Evolutionary conservation across 2,113 vertebrate genomes (phyloP).

Genomic region (Xyrauchen texanus): DNA sequence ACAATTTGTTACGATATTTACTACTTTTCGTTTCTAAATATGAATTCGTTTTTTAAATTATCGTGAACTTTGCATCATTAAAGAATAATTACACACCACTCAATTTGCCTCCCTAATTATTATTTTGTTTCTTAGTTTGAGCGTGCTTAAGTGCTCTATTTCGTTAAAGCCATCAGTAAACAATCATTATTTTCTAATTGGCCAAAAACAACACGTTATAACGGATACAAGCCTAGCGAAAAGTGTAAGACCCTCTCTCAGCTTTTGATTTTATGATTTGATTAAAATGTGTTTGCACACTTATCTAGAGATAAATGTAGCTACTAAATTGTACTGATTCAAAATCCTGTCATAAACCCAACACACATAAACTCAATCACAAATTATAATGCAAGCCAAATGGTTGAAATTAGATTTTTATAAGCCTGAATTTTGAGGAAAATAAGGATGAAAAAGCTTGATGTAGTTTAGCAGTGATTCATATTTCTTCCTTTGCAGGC

Average conservation of each 20-base stretch:
- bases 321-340: neutral
- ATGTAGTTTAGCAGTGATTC: neutral
- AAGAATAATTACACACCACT: no score
- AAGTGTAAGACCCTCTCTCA: no score
- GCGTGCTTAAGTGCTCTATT: no score
- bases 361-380: neutral
- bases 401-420: neutral
- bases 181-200: no score
- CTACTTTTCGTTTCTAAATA: no score
- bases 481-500: neutral
- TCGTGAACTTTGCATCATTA: neutral
- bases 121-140: no score
- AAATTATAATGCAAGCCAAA: no score
- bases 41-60: no score
- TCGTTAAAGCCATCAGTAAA: no score
- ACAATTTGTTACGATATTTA: neutral
- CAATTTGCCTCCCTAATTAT: no score
- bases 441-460: neutral
- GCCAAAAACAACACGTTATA: no score
- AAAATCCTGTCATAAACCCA: constrained; percentile 2
- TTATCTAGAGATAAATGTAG: neutral
- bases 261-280: neutral
- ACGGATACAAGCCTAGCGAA: no score
- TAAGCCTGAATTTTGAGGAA: neutral
- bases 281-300: neutral